Conservation (phyloP, 2,888 invertebrate species). For the Noctua janthina region DNA sequence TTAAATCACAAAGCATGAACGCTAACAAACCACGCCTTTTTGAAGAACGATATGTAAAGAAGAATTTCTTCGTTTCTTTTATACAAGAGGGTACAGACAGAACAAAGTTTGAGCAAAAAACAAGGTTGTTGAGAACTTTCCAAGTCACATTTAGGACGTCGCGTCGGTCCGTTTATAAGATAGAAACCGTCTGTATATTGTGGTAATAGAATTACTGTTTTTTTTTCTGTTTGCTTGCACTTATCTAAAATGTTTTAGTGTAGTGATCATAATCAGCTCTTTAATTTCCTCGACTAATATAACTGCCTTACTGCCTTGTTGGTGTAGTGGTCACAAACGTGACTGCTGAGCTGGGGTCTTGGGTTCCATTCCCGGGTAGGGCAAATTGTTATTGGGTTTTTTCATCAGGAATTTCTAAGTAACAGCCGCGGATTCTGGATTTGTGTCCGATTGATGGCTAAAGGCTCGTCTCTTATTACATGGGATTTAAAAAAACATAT, state of each 20-base stretch:
- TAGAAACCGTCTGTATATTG: slow-evolving; percentile 17
- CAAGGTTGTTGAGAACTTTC: slow-evolving; percentile 34
- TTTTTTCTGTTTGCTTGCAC: slow-evolving; percentile 9
- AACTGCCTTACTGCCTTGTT: background rate
- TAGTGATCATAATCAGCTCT: background rate
- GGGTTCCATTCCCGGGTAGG: background rate
- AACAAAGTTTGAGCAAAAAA: slow-evolving; percentile 38
- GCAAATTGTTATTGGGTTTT: too few species aligned
- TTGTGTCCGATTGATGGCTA: too few species aligned
- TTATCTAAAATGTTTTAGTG: slow-evolving; percentile 13
- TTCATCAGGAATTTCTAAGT: too few species aligned
- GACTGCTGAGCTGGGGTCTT: background rate
- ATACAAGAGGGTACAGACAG: slow-evolving; percentile 16
- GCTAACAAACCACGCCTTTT: slow-evolving; percentile 19
- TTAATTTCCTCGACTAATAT: background rate
- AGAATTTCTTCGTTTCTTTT: slow-evolving; percentile 5
- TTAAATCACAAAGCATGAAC: slow-evolving; percentile 16
- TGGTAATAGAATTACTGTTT: slow-evolving; percentile 17
- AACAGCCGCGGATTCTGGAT: too few species aligned
- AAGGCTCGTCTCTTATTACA: too few species aligned
- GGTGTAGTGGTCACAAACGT: background rate
- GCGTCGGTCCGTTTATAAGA: slow-evolving; percentile 9
- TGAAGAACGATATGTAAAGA: slow-evolving; percentile 13
- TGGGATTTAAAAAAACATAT: too few species aligned
- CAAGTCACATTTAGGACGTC: slow-evolving; percentile 38